These are phyloP conservation scores for Cichladusa arquata DNA, from an alignment of 2,113 vertebrate species.

Conservation along the genomic window DNA sequence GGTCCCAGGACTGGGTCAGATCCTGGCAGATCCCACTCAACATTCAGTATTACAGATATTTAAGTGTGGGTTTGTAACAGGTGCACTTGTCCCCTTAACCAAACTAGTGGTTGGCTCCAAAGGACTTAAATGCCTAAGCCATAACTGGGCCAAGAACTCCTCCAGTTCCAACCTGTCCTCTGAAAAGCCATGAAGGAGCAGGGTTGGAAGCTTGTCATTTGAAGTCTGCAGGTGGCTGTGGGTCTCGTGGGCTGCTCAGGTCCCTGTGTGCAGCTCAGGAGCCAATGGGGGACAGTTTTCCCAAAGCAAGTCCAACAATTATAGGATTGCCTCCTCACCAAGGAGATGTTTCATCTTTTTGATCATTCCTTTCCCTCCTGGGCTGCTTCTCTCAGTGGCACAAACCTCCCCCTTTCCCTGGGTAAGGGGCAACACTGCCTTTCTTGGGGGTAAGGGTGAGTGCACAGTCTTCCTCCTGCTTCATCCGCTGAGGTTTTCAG, in stretches of 20 bases:
- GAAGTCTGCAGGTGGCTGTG: not conserved
- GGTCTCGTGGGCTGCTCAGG: accelerated
- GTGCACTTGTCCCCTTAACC: accelerated
- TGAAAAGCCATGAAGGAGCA: not conserved
- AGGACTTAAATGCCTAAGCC: not conserved
- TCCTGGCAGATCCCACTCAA: not conserved
- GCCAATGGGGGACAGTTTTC: not conserved
- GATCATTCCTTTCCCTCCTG: not conserved
- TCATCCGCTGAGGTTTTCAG: conserved; percentile 16
- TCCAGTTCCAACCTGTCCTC: not conserved
- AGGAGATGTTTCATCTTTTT: not conserved
- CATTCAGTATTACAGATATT: not conserved
- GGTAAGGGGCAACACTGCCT: not conserved
- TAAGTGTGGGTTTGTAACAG: accelerated
- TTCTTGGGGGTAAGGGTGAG: not conserved
- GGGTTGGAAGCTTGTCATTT: not conserved
- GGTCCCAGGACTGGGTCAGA: not conserved
- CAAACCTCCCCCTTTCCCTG: not conserved
- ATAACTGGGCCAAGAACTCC: not conserved
- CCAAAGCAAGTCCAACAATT: not conserved
- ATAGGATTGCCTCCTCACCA: not conserved
- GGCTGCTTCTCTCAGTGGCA: not conserved
- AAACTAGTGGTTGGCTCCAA: not conserved
- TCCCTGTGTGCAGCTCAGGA: not conserved
- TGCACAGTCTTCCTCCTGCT: not conserved